Conservation (phyloP, 2,113 vertebrate genomes). For the Scatophagus argus region DNA sequence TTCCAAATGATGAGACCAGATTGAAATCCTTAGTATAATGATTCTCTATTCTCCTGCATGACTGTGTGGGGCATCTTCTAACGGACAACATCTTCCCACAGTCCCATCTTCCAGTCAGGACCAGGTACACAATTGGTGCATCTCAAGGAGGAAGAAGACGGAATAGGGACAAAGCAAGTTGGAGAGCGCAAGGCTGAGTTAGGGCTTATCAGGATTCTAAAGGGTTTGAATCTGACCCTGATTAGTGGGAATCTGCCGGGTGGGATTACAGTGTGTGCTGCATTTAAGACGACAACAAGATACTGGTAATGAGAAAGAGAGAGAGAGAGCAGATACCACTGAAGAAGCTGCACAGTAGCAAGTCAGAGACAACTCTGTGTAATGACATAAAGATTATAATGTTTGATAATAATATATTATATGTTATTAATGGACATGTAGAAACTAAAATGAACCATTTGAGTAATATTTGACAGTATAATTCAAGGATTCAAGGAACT, state of each 20-base stretch:
- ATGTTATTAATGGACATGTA: no score
- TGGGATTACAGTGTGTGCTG: constrained; percentile 57
- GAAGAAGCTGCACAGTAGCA: background rate
- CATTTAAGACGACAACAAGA: constrained; percentile 36
- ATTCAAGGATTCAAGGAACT: no score
- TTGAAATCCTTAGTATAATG: background rate
- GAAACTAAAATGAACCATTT: no score
- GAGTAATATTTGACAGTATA: no score
- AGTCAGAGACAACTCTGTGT: background rate
- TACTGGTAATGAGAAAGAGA: background rate
- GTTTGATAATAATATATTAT: background rate
- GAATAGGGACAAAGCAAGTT: background rate
- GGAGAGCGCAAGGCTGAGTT: background rate
- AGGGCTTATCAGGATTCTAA: constrained; percentile 25
- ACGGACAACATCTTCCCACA: background rate
- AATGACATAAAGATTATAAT: constrained; percentile 13
- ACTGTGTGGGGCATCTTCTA: background rate
- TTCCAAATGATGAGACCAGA: background rate
- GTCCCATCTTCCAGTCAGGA: background rate
- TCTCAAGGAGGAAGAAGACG: background rate
- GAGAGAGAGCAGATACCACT: background rate
- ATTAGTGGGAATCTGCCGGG: constrained; percentile 62
- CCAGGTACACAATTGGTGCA: constrained; percentile 13
- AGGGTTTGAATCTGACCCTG: constrained; percentile 47
- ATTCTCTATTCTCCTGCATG: background rate